Percentiles rank a stretch among this genome's conserved stretches.
Evolutionary conservation across 1,140 invertebrate genomes (phyloP).

Genomic region (Drosophila micromelanica): DNA sequence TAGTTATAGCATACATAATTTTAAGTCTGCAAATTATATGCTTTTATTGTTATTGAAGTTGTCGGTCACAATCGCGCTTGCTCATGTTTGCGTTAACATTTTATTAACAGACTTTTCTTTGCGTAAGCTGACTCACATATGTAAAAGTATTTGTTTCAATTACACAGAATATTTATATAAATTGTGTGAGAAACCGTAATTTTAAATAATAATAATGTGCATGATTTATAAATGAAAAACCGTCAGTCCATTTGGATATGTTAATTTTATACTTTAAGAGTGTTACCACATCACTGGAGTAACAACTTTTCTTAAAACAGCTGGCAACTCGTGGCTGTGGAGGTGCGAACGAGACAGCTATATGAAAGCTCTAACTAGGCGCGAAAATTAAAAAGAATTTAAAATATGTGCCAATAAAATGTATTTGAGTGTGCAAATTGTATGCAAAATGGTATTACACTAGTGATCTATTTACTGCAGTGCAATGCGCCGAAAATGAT

Average conservation of each 20-base stretch:
- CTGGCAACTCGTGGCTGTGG: not conserved
- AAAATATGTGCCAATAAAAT: conserved; percentile 46
- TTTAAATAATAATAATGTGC: too few relatives aligned
- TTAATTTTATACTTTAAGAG: not conserved
- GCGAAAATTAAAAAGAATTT: conserved; percentile 6
- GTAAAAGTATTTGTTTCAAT: not conserved
- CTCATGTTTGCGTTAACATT: not conserved
- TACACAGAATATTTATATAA: too few relatives aligned
- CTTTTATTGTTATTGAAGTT: too few relatives aligned
- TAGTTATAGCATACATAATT: not conserved
- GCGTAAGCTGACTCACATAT: not conserved
- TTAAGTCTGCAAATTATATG: too few relatives aligned
- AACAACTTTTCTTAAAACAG: not conserved
- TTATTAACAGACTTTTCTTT: not conserved
- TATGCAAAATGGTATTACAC: conserved; percentile 19
- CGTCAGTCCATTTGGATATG: too few relatives aligned
- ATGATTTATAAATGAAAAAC: not conserved
- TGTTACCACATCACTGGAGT: not conserved
- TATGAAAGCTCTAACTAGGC: not conserved
- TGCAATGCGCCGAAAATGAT: conserved; percentile 88
- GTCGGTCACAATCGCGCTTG: too few relatives aligned
- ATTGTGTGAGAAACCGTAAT: too few relatives aligned
- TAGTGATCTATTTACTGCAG: conserved; percentile 72
- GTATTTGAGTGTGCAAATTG: conserved; percentile 54
- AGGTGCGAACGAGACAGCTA: not conserved